Evolutionary conservation across 2,888 invertebrate genomes (phyloP).

Genomic region (Torymus auratus): DNA sequence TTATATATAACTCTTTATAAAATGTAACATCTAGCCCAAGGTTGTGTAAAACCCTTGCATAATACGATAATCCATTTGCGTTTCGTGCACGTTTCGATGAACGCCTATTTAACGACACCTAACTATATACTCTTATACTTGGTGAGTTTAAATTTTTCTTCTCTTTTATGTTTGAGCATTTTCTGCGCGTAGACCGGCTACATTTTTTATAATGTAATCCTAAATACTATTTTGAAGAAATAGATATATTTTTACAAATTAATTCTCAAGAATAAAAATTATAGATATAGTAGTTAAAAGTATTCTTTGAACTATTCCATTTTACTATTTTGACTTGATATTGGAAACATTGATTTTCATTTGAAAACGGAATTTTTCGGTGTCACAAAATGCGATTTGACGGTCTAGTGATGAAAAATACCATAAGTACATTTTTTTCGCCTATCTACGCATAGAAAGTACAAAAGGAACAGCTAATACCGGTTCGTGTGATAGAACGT

Average conservation of each 20-base stretch:
- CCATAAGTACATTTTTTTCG: neutral
- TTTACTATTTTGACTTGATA: too few species aligned
- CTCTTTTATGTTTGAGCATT: neutral
- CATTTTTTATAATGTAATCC: neutral
- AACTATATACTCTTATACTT: neutral
- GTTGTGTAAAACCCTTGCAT: slow-evolving; percentile 19
- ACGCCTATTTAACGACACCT: neutral
- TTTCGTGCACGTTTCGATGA: slow-evolving; percentile 29
- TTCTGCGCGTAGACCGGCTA: slow-evolving; percentile 37
- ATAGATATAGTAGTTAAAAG: too few species aligned
- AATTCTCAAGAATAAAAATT: too few species aligned
- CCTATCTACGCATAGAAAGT: slow-evolving; percentile 40
- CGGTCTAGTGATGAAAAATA: too few species aligned
- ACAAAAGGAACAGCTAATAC: slow-evolving; percentile 29
- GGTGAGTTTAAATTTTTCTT: slow-evolving; percentile 3
- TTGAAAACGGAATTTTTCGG: too few species aligned
- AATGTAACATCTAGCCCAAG: neutral
- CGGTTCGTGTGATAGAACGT: slow-evolving; percentile 54
- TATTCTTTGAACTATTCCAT: too few species aligned
- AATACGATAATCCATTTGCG: slow-evolving; percentile 29
- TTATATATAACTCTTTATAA: too few species aligned
- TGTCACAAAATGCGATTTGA: too few species aligned
- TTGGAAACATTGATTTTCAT: too few species aligned
- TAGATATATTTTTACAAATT: too few species aligned
- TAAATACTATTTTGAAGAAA: neutral